A percentile compares a stretch with the other conserved stretches of the same genome.
Conservation (phyloP, 2,888 invertebrate species). For the Drosophila percnosoma region DNA sequence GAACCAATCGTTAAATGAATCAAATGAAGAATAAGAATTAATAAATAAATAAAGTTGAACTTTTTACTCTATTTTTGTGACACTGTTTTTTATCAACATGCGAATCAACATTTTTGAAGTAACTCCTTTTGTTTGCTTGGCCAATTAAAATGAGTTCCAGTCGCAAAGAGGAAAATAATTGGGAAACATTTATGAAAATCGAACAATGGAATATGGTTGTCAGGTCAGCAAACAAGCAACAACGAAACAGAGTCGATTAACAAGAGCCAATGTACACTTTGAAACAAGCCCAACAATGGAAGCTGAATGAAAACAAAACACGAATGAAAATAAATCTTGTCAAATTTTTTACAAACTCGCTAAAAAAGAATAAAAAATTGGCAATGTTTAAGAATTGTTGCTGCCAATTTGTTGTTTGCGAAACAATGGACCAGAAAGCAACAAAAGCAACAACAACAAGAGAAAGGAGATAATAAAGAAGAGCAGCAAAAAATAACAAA, state of each 20-base stretch:
- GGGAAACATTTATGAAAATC: not conserved
- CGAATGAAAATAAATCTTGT: slow-evolving; percentile 50
- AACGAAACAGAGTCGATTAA: slow-evolving; percentile 19
- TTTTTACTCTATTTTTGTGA: not conserved
- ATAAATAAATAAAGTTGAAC: not conserved
- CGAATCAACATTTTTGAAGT: not conserved
- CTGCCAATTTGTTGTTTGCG: slow-evolving; percentile 51
- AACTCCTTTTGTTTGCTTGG: not conserved
- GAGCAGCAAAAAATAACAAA: slow-evolving; percentile 36
- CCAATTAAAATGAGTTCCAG: not conserved
- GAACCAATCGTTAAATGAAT: not conserved
- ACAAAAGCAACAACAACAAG: slow-evolving; percentile 23
- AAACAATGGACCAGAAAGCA: slow-evolving; percentile 34
- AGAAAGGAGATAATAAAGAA: slow-evolving; percentile 51
- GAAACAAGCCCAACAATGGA: slow-evolving; percentile 16
- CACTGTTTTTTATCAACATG: not conserved
- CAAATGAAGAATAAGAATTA: not conserved
- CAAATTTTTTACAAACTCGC: slow-evolving; percentile 38
- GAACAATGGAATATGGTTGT: slow-evolving; percentile 3
- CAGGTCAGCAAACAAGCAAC: not conserved
- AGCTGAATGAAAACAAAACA: slow-evolving; percentile 29
- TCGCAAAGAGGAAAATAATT: not conserved
- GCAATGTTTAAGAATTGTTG: slow-evolving; percentile 31
- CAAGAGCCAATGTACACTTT: slow-evolving; percentile 32
- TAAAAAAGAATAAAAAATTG: slow-evolving; percentile 2